These are phyloP conservation scores for Callithrix jacchus DNA, from an alignment of 2,113 vertebrate genomes.

Conservation along the genomic window DNA sequence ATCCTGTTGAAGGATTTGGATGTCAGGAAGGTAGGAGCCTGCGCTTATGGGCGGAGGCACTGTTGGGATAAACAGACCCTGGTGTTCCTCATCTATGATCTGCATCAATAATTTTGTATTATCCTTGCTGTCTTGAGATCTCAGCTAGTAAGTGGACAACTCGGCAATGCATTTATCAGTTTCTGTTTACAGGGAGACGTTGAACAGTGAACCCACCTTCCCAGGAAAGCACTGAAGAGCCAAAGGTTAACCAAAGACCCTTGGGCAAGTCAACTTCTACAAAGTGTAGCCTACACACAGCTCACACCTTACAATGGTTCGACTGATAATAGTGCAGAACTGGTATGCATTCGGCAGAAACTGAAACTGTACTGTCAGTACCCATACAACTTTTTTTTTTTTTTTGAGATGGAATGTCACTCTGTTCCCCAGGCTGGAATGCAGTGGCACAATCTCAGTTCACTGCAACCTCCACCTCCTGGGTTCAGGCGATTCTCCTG, in stretches of 20 bases:
- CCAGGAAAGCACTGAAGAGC: neutral
- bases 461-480: neutral
- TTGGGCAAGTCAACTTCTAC: fast-evolving
- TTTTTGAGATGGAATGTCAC: neutral
- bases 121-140: neutral
- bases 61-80: fast-evolving
- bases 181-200: too few relatives aligned
- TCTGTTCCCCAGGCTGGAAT: neutral
- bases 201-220: neutral
- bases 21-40: too few relatives aligned
- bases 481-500: neutral
- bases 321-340: neutral
- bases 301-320: neutral
- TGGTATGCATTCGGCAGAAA: too few relatives aligned
- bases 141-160: fast-evolving
- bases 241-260: too few relatives aligned
- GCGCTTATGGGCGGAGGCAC: neutral
- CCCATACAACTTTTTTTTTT: too few relatives aligned
- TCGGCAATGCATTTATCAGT: fast-evolving
- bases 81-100: too few relatives aligned
- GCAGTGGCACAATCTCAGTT: neutral
- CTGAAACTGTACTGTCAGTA: too few relatives aligned
- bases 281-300: neutral
- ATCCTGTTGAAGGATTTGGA: fast-evolving
- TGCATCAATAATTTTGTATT: too few relatives aligned